Percentiles rank a stretch among this genome's conserved stretches.
phyloP scores from a whole-genome alignment of 2,888 invertebrate genomes.

The Sepiola atlantica region DNA sequence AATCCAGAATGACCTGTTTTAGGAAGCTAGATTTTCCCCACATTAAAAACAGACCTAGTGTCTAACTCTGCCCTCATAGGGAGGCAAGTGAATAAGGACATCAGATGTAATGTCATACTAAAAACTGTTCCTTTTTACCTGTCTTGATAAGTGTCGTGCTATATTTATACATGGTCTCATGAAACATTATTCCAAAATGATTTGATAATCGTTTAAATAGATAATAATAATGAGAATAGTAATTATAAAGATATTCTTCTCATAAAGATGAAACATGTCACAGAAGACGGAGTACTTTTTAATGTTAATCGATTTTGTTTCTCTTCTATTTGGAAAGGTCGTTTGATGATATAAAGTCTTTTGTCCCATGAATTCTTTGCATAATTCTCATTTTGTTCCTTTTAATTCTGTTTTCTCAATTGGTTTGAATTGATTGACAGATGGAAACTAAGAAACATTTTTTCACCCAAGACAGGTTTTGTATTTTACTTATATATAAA shows the following conservation, averaged over 20 bases:
- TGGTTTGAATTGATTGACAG: constrained; percentile 13
- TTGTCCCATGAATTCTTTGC: neutral
- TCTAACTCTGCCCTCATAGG: too few relatives aligned
- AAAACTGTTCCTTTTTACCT: too few relatives aligned
- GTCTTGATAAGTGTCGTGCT: too few relatives aligned
- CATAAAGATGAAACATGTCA: neutral
- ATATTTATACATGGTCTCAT: too few relatives aligned
- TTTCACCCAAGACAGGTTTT: neutral
- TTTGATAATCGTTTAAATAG: neutral
- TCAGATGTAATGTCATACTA: too few relatives aligned
- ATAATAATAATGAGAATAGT: neutral
- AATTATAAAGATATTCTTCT: neutral
- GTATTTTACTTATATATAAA: neutral
- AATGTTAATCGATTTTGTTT: neutral
- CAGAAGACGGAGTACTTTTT: neutral
- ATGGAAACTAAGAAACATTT: constrained; percentile 1
- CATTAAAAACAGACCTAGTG: too few relatives aligned
- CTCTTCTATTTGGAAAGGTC: neutral
- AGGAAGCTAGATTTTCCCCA: too few relatives aligned
- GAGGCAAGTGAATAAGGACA: too few relatives aligned
- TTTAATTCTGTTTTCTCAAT: neutral
- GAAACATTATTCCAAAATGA: too few relatives aligned
- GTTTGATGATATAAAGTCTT: neutral
- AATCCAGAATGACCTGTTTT: too few relatives aligned
- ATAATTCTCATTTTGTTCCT: neutral